Evolutionary conservation across 2,113 vertebrate genomes (phyloP), one percentile per base, ranked within the genome.

Genomic region (Tyto alba): DNA sequence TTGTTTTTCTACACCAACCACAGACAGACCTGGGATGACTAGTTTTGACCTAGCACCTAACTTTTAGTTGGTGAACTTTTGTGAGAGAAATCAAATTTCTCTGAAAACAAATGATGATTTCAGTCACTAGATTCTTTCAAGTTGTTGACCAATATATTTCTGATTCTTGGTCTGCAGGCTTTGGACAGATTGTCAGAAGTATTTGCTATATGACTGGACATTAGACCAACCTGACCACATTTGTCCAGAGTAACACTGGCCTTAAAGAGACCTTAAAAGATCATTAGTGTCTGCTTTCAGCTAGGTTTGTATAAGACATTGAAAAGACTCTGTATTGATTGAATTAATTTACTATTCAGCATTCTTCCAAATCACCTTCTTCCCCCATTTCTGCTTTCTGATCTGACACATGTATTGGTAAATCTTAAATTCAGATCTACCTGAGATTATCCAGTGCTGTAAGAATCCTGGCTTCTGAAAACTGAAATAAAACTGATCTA

Each of bases 401-500:
- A 52, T 63, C 36, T 68, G 15, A 81, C 25, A 41, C 5, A 34
- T 10, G 9, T 64, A 19, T 13, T 69, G 10, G 13, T 50, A 69
- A 17, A 8, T 89, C 60, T 72, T 69, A 84, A 79, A 89, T 57
- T 84, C 66, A 74, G 71, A 32, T 30, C 66, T 90, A 34, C 38
- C 18, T 68, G 25, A 48, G 43, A 18, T 94, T 41, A 85, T 56
- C 13, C 40, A 81, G 26, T 80, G 52, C 23, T 81, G 11, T 21
- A 91, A 84, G 48, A 64, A 94, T 85, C n/a, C 9, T 72, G 21
- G 45, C 60, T 93, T 89, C 64, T 68, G 26, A 90, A 72, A 94
- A 93, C 6, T 82, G 19, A 29, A 81, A 88, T 88, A 86, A 77
- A 5, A 0, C 1, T 25, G 48, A 64, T 32, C 27, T 85, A 56